Evolutionary conservation across 1,140 invertebrate genomes (phyloP).

Genomic region (Calephelis virginiensis): DNA sequence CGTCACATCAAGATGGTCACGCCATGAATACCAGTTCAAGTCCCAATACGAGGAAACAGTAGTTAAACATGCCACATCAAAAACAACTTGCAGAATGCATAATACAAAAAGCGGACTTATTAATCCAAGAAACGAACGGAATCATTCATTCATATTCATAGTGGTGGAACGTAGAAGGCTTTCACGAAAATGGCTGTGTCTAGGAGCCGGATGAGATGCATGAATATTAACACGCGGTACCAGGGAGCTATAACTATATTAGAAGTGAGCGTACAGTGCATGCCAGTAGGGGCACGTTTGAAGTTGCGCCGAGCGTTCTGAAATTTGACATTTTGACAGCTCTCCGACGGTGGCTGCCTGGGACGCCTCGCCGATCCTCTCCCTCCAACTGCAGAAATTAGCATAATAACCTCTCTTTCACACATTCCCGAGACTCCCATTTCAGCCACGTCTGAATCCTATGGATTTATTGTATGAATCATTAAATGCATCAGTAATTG

Average conservation of each 20-base stretch:
- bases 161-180: slow-evolving; percentile 60
- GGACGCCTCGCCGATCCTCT: slow-evolving; percentile 30
- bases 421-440: slow-evolving; percentile 50
- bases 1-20: neutral
- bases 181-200: slow-evolving; percentile 72
- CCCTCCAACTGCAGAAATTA: slow-evolving; percentile 22
- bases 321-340: slow-evolving; percentile 80
- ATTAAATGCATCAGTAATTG: slow-evolving; percentile 76
- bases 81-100: slow-evolving; percentile 34
- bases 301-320: slow-evolving; percentile 71
- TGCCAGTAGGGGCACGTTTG: slow-evolving; percentile 71
- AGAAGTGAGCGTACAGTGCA: slow-evolving; percentile 60
- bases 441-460: slow-evolving; percentile 53
- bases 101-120: slow-evolving; percentile 46
- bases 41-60: slow-evolving; percentile 19
- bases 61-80: slow-evolving; percentile 19
- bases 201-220: slow-evolving; percentile 66
- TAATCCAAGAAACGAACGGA: slow-evolving; percentile 64
- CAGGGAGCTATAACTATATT: slow-evolving; percentile 70
- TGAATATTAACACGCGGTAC: slow-evolving; percentile 70
- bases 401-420: slow-evolving; percentile 16
- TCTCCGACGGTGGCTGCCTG: slow-evolving; percentile 69
- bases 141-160: slow-evolving; percentile 74
- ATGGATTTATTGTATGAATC: slow-evolving; percentile 69
- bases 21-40: neutral